Evolutionary conservation across 2,113 vertebrate genomes (phyloP).

Genomic region (Podocnemis expansa): DNA sequence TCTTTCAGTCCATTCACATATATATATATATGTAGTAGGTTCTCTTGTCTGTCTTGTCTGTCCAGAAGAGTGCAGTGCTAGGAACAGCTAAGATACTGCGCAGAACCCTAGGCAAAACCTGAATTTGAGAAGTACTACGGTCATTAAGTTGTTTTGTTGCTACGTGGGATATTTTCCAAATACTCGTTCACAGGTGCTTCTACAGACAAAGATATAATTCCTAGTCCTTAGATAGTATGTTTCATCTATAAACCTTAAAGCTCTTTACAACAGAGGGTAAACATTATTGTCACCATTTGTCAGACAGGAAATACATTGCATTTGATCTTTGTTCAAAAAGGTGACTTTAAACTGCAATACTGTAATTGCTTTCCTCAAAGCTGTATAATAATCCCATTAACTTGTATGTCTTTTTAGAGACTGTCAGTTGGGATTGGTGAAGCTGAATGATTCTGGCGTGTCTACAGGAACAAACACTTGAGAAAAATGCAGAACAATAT

Average conservation of each 20-base stretch:
- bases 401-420: constrained; percentile 29
- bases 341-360: not conserved
- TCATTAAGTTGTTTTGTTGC: not conserved
- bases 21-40: no score
- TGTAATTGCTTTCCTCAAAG: not conserved
- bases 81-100: no score
- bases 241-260: not conserved
- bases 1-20: not conserved
- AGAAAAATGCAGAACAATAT: constrained; percentile 8
- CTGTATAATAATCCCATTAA: not conserved
- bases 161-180: not conserved
- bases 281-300: not conserved
- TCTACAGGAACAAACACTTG: constrained; percentile 11
- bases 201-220: not conserved
- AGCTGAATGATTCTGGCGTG: not conserved
- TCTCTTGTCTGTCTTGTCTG: no score
- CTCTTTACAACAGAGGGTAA: not conserved
- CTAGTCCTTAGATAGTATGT: not conserved
- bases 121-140: not conserved
- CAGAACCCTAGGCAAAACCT: no score
- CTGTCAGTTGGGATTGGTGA: not conserved
- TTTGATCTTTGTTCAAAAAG: not conserved
- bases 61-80: no score
- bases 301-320: not conserved
- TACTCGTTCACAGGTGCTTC: not conserved